Conservation (phyloP, 2,797 vertebrate species). For the Corythornis leucogaster region DNA sequence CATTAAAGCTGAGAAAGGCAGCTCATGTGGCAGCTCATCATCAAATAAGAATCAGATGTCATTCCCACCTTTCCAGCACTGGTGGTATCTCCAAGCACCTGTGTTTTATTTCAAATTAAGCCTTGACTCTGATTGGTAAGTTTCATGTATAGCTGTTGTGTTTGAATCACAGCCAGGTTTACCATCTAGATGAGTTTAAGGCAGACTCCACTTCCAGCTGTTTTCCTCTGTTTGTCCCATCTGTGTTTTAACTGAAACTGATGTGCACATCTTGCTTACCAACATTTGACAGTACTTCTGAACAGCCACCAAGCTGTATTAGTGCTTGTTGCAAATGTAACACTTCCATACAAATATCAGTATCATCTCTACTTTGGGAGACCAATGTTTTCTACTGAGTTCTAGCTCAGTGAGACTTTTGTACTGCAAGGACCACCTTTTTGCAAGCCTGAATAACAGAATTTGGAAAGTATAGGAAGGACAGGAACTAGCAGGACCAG, state of each 20-base stretch:
- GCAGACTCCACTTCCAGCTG: not conserved
- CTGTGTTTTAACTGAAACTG: not conserved
- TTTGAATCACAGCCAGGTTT: not conserved
- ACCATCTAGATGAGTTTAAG: not conserved
- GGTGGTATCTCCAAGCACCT: not conserved
- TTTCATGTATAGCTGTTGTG: not conserved
- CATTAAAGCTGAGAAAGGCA: not conserved
- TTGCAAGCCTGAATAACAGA: not conserved
- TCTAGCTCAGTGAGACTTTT: not conserved
- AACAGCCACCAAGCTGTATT: not conserved
- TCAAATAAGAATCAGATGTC: not conserved
- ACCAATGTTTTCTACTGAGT: accelerated
- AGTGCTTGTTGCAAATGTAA: not conserved
- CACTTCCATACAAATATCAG: not conserved
- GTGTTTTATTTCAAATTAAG: not conserved
- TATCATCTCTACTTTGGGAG: not conserved
- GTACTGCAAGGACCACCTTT: not conserved
- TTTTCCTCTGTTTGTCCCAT: not conserved
- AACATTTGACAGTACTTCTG: not conserved
- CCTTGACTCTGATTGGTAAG: not conserved
- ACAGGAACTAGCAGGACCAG: not conserved
- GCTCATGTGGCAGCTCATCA: too few relatives aligned
- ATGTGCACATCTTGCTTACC: not conserved
- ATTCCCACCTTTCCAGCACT: not conserved
- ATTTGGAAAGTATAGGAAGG: not conserved